phyloP scores from a whole-genome alignment of 2,113 vertebrate genomes.

The Erythrolamprus reginae region DNA sequence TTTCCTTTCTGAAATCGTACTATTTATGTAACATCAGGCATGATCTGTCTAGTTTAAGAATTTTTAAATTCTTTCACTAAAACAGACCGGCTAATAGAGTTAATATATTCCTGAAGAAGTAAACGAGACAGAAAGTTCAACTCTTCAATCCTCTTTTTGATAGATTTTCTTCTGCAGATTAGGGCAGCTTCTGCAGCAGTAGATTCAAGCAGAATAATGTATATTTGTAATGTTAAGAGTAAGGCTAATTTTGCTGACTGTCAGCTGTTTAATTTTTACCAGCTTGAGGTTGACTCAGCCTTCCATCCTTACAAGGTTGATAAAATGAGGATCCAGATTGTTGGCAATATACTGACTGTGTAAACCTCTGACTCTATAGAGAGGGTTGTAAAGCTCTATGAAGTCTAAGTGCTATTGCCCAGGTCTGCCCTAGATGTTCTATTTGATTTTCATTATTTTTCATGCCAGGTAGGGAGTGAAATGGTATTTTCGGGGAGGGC shows the following conservation, averaged over 20 bases:
- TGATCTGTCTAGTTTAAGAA: neutral
- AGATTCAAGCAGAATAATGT: neutral
- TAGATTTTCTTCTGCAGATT: neutral
- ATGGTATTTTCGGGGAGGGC: too few relatives aligned
- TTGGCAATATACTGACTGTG: neutral
- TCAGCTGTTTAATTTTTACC: neutral
- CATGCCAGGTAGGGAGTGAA: neutral
- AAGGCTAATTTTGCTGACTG: neutral
- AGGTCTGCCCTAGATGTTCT: neutral
- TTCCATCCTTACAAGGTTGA: neutral
- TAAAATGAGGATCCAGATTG: neutral
- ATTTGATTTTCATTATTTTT: neutral
- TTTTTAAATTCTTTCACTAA: neutral
- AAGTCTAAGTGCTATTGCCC: neutral
- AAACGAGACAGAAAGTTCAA: neutral
- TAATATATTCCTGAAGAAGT: neutral
- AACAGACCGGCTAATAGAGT: neutral
- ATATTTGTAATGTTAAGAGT: neutral
- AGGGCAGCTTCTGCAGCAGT: neutral
- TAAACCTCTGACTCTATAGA: neutral
- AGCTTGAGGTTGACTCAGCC: neutral
- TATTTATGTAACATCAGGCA: neutral
- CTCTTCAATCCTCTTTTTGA: neutral
- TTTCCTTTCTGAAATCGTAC: neutral
- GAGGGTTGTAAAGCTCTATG: neutral